Conservation (phyloP, 1,140 invertebrate genomes). For the Vanessa tameamea region DNA sequence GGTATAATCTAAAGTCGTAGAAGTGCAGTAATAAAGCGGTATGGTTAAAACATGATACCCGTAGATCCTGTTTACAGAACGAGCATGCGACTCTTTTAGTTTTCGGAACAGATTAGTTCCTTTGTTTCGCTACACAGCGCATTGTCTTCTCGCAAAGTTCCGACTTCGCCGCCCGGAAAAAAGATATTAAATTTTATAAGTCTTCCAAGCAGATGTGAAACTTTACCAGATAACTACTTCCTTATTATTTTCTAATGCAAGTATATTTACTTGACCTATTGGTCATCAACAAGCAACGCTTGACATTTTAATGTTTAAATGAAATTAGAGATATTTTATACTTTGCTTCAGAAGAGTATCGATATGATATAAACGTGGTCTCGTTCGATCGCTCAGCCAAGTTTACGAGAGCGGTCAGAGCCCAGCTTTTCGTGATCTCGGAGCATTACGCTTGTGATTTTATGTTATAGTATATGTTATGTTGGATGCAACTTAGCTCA, state of each 20-base stretch:
- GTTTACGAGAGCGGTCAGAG: constrained; percentile 5
- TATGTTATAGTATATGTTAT: background rate
- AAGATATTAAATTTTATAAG: no score
- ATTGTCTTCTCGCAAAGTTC: no score
- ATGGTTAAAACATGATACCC: background rate
- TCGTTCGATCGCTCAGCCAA: background rate
- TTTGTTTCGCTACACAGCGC: no score
- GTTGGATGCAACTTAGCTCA: background rate
- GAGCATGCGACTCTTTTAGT: background rate
- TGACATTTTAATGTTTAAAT: no score
- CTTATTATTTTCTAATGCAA: no score
- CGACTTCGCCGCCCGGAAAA: no score
- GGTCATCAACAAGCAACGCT: no score
- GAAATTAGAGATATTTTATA: no score
- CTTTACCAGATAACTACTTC: no score
- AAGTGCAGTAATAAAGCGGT: constrained; percentile 7
- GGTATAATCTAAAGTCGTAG: background rate
- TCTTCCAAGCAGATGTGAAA: no score
- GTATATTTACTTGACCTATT: no score
- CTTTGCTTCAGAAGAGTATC: background rate
- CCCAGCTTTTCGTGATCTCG: background rate
- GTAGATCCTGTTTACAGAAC: background rate
- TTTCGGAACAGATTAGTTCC: background rate
- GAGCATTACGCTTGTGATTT: constrained; percentile 1
- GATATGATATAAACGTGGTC: background rate